Conservation (phyloP, 1,140 invertebrate species). For the Tachypleus tridentatus region DNA sequence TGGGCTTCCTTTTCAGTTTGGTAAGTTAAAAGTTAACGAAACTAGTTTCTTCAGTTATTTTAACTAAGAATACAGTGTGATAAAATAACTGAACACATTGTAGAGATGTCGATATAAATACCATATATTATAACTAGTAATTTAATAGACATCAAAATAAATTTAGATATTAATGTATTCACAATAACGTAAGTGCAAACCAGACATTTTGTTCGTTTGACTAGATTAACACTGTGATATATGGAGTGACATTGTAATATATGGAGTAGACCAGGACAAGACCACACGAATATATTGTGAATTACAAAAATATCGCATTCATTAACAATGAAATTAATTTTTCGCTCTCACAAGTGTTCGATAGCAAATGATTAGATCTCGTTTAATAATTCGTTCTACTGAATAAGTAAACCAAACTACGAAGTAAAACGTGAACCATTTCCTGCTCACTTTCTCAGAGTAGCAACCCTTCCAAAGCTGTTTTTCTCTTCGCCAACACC, state of each 20-base stretch:
- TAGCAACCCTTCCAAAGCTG: conserved; percentile 83
- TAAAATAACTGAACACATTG: neutral
- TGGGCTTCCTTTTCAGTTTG: conserved; percentile 79
- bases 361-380: neutral
- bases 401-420: neutral
- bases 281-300: too few relatives aligned
- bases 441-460: conserved; percentile 44
- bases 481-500: conserved; percentile 85
- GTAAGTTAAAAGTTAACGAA: conserved; percentile 38
- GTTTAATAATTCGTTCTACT: conserved; percentile 5
- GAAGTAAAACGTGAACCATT: conserved; percentile 7
- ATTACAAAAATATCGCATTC: too few relatives aligned
- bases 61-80: neutral
- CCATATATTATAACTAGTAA: neutral
- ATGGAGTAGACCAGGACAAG: too few relatives aligned
- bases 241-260: too few relatives aligned
- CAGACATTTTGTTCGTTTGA: too few relatives aligned
- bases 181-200: neutral
- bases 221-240: too few relatives aligned
- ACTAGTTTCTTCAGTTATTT: conserved; percentile 15
- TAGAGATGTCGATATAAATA: neutral
- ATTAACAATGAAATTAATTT: too few relatives aligned
- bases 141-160: neutral
- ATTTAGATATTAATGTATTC: neutral
- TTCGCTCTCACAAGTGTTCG: too few relatives aligned